Base-by-base conservation (phyloP, 2,113 vertebrate species). In the Dipodomys ordii region DNA sequence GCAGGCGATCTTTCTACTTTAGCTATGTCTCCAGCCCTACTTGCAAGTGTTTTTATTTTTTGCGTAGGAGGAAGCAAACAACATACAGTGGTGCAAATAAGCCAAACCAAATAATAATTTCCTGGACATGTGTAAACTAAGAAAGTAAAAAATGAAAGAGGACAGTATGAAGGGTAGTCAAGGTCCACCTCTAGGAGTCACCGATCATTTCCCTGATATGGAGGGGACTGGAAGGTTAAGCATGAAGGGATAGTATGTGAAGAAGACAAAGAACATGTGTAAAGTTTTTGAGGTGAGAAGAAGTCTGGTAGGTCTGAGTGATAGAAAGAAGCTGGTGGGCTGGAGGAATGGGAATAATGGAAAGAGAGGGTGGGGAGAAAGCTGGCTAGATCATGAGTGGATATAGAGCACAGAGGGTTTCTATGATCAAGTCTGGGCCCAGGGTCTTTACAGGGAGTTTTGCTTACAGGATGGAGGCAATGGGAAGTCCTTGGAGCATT, bases 41-140 rank as follows among this genome's bases (percentile, higher is more conserved):
- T 49, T 11, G 8, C 49, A 49, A 39, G 39, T 49, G 8, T 49
- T 49, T 49, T 49, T 12, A 11, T 11, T 57, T 77, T 39, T 83
- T 44, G 65, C 22, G 3, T 81, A 13, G 74, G 53, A 84, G 30
- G 35, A 83, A 72, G 60, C 15, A 39, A 39, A 80, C 7, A 90
- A 87, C 8, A n/a, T 22, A 1, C 8, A 83, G 27, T 85, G 39
- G 68, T 28, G 16, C 4, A 53, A 83, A 62, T 72, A 84, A 83
- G 28, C 74, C 10, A 27, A 49, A 60, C 74, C 35, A 77, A 89
- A 83, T 46, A 89, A 83, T 46, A 76, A 68, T 77, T 90, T 92
- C 46, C 1, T 30, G 35, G 25, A 49, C 28, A 25, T 27, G 7
- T 44, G 11, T 57, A 49, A 93, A 74, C 27, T 46, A 53, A 25